Evolutionary conservation across 2,797 vertebrate species (phyloP), one percentile per base, ranked within the genome.

Genomic region (Capromys pilorides): DNA sequence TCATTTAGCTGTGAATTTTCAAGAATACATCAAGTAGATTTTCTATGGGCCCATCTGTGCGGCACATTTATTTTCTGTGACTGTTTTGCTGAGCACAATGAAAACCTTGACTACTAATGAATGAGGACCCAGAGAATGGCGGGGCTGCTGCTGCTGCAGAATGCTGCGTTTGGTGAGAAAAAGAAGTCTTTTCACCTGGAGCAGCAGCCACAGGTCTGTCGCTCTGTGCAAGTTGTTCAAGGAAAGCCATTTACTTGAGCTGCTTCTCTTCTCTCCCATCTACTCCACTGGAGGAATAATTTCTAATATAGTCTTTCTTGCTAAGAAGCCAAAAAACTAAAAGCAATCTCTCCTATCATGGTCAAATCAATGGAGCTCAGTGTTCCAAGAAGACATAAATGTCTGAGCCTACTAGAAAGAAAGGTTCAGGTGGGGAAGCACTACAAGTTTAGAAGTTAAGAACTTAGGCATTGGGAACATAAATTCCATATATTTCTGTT

Each of bases 11-110:
- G 91, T 96, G 94, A 96, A 96, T 96, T 96, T 95, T 97, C 95
- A 96, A 97, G 96, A 97, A 96, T 96, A 79, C 85, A 97, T 96
- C 97, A 96, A 96, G 95, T 86, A 97, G 94, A 94, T 97, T 97
- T 97, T 97, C 97, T 97, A 95, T 96, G 96, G 92, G 95, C 95
- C 96, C 97, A 97, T 97, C 96, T 97, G 96, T 91, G 95, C 64
- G 6, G 90, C 94, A 93, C 95, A 97, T 97, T 96, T 95, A 96
- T 95, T 97, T 97, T 97, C 96, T 97, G 93, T 95, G 96, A 97
- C 96, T 96, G 96, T 95, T 97, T 96, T 96, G 96, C 97, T 96
- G 97, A 97, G 95, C 92, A 96, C 96, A 96, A 95, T 96, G 96
- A 92, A 97, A 97, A 97, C 96, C 96, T 94, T 96, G 96, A 97